phyloP scores from a whole-genome alignment of 2,888 invertebrate genomes.

The Acrocera orbiculus region DNA sequence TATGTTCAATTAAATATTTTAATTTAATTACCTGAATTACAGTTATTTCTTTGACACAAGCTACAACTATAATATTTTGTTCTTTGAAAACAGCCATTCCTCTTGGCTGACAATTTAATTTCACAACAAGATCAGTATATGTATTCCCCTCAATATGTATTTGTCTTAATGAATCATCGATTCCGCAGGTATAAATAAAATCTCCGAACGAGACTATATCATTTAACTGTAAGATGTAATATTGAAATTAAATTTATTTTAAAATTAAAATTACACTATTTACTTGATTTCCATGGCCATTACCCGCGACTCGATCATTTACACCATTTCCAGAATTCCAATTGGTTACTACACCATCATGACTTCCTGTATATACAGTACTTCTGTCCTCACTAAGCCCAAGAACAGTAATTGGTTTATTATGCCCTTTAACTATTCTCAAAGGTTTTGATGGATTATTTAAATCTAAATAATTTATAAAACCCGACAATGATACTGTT shows the following conservation, averaged over 20 bases:
- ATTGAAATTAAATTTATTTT: neutral
- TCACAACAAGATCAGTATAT: slow-evolving; percentile 50
- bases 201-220: slow-evolving; percentile 59
- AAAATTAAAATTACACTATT: neutral
- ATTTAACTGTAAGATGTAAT: slow-evolving; percentile 32
- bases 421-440: slow-evolving; percentile 83
- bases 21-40: slow-evolving; percentile 28
- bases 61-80: slow-evolving; percentile 55
- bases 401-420: slow-evolving; percentile 90
- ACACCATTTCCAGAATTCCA: slow-evolving; percentile 72
- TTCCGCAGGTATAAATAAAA: slow-evolving; percentile 69
- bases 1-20: no score
- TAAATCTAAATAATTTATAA: slow-evolving; percentile 82
- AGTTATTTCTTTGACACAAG: slow-evolving; percentile 72
- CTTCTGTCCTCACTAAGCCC: slow-evolving; percentile 54
- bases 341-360: slow-evolving; percentile 74
- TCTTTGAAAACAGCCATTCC: slow-evolving; percentile 60
- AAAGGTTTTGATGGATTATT: slow-evolving; percentile 66
- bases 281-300: slow-evolving; percentile 92
- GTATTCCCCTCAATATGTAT: slow-evolving; percentile 40
- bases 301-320: slow-evolving; percentile 61
- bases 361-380: slow-evolving; percentile 79
- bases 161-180: slow-evolving; percentile 77
- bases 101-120: slow-evolving; percentile 78
- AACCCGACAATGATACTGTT: slow-evolving; percentile 87